Percentiles rank a stretch among this genome's conserved stretches.
Conservation (phyloP, 2,797 vertebrate species). For the Clarias pachynema region DNA sequence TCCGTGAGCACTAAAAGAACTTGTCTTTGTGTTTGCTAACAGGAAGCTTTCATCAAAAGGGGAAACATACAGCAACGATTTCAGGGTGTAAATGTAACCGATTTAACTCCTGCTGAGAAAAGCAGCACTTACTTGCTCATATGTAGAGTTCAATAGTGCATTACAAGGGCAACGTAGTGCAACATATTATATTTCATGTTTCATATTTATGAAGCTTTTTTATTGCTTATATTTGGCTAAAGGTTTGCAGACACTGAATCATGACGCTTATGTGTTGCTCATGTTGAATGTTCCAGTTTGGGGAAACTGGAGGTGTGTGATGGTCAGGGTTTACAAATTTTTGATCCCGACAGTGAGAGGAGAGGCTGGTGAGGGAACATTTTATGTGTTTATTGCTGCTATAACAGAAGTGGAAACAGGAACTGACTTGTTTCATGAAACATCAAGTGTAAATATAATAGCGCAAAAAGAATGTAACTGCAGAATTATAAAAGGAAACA, state of each 20-base stretch:
- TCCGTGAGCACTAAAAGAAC: no score
- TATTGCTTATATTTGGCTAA: no score
- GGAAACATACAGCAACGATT: background rate
- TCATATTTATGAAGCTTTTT: no score
- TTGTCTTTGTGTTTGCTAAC: background rate
- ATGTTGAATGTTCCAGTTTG: background rate
- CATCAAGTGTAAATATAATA: background rate
- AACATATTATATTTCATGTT: no score
- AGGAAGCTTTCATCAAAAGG: conserved; percentile 9
- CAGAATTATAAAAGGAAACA: background rate
- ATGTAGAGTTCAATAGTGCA: no score
- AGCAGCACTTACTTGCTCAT: background rate
- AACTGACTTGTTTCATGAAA: background rate
- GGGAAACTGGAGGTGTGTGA: background rate
- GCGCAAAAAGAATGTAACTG: no score
- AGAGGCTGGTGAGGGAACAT: background rate
- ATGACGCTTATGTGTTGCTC: background rate
- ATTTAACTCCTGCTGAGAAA: background rate
- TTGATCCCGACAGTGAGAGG: background rate
- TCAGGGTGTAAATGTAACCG: background rate
- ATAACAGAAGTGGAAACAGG: background rate
- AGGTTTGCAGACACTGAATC: background rate
- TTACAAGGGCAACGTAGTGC: background rate
- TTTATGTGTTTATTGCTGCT: background rate
- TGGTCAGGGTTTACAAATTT: background rate